Conservation (phyloP, 2,888 invertebrate species). For the Stenchaetothrips biformis region DNA sequence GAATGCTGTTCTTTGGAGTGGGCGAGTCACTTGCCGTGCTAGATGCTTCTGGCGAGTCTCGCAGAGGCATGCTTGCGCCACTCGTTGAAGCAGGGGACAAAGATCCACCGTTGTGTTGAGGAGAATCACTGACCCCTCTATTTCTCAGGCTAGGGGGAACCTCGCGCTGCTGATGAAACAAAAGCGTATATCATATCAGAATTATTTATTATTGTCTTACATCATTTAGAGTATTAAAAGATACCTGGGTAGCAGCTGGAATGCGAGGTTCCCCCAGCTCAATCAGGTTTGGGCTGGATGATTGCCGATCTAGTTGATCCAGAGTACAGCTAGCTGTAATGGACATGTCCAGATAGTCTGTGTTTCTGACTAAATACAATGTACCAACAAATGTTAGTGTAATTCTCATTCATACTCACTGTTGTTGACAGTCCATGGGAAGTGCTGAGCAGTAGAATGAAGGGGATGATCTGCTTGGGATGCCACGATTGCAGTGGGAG, state of each 20-base stretch:
- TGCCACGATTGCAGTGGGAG: constrained; percentile 4
- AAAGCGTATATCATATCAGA: neutral
- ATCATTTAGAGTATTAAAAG: neutral
- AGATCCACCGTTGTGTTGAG: neutral
- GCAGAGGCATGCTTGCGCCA: constrained; percentile 8
- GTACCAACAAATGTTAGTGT: neutral
- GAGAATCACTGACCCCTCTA: neutral
- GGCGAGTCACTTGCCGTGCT: constrained; percentile 82
- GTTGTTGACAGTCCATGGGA: neutral
- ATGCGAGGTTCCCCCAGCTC: constrained; percentile 20
- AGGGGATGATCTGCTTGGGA: constrained; percentile 15
- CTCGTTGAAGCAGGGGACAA: neutral
- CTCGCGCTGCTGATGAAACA: neutral
- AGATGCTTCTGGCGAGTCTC: constrained; percentile 60
- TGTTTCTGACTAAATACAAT: no score
- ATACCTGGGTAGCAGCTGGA: neutral
- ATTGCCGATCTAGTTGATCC: constrained; percentile 4
- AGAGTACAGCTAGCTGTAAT: neutral
- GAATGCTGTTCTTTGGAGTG: constrained; percentile 81
- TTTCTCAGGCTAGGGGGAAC: neutral
- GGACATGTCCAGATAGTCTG: no score
- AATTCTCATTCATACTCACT: neutral
- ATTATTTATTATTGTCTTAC: neutral
- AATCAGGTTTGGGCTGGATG: constrained; percentile 18
- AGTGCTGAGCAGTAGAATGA: constrained; percentile 11